Base-by-base conservation (phyloP, 2,797 vertebrate species). In the Toxotes lorentzi region DNA sequence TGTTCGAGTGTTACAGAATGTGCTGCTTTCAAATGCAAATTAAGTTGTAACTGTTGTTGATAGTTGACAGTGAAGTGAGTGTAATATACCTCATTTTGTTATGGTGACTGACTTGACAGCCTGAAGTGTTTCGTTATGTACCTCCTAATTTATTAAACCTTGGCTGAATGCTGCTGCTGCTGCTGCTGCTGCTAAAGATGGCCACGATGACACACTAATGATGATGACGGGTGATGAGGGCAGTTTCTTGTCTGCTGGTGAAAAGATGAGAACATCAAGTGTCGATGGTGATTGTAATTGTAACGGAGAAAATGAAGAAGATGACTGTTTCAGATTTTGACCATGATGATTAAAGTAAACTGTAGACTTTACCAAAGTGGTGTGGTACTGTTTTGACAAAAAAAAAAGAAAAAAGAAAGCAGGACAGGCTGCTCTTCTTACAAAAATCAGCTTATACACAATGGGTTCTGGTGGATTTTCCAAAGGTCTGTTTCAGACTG, bases 41-140 rank as follows among this genome's bases (percentile, higher is more conserved):
- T 14, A 40, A 1, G 54, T 82, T 82, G 76, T 63, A 73, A 78
- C 40, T 79, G 63, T 89, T 79, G 80, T 80, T 74, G 71, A 71
- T 79, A 62, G 76, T 41, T 78, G 75, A 77, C 72, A 34, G 64
- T 84, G 75, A 86, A 65, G 11, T 78, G 72, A 76, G 74, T 92
- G 86, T 90, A 88, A 87, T 78, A 90, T 94, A 92, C 88, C 89
- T 93, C 88, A 87, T 85, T 88, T 87, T 84, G 60, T 86, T 78
- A 56, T 63, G 67, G 82, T 82, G 63, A 69, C 70, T 45, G 79
- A 86, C 80, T 88, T 65, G 69, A 82, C 84, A 81, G 73, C 66
- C 81, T 86, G 56, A 67, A 82, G 71, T 84, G 66, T 86, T 88
- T 73, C 78, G 78, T 87, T 85, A 70, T 78, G 77, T 79, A 86